phyloP scores from a whole-genome alignment of 2,888 invertebrate species.

The Caenorhabditis drosophilae region DNA sequence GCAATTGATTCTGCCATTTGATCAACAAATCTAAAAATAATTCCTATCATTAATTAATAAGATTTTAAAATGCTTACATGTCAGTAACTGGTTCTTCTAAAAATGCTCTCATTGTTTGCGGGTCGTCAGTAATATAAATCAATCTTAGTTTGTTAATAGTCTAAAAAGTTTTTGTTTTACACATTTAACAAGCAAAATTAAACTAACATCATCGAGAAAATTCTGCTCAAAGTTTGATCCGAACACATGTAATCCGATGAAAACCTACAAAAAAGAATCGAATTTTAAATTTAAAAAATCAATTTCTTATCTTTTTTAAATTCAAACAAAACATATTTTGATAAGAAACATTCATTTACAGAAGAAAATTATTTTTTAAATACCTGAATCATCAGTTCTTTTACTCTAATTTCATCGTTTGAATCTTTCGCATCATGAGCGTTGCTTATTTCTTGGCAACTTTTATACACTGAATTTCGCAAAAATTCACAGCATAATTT shows the following conservation, averaged over 20 bases:
- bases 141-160: slow-evolving; percentile 34
- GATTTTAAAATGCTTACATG: slow-evolving; percentile 30
- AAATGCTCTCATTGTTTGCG: slow-evolving; percentile 22
- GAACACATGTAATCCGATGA: slow-evolving; percentile 28
- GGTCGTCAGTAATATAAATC: slow-evolving; percentile 29
- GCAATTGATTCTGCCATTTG: slow-evolving; percentile 35
- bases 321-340: background rate
- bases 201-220: slow-evolving; percentile 19
- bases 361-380: background rate
- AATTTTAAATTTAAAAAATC: background rate
- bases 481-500: slow-evolving; percentile 22
- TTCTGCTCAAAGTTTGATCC: slow-evolving; percentile 8
- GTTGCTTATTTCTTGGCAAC: slow-evolving; percentile 25
- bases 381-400: slow-evolving; percentile 31
- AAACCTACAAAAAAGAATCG: slow-evolving; percentile 18
- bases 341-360: background rate
- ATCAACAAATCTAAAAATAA: slow-evolving; percentile 33
- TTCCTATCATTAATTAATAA: background rate
- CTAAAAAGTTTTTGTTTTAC: slow-evolving; percentile 5
- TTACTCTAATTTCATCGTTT: slow-evolving; percentile 14
- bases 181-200: background rate
- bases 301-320: background rate
- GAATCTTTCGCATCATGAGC: slow-evolving; percentile 15
- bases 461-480: slow-evolving; percentile 10
- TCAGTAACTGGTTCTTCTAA: slow-evolving; percentile 39